Base-by-base conservation (phyloP, 2,888 invertebrate genomes). In the Junonia oenone region DNA sequence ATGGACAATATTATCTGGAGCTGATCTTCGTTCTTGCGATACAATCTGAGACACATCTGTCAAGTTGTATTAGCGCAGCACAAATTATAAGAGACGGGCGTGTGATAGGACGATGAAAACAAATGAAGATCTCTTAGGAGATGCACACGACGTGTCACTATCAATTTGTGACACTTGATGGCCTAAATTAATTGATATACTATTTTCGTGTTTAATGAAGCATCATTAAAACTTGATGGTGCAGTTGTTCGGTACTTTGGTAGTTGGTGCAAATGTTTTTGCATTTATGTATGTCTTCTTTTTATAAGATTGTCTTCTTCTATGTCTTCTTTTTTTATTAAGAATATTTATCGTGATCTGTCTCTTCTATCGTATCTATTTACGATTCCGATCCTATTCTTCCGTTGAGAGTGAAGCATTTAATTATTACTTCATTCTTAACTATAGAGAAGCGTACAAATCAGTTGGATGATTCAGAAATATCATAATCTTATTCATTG, bases 1-100 rank as follows among this genome's bases (percentile, higher is more conserved):
- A 68, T 66, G 67, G 62, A 65, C 65, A 66, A 66, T 59, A 62
- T 68, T 72, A 72, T 69, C 70, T 65, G 56, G 48, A 59, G 15
- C 38, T 22, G 53, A 54, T 54, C 69, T 63, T 58, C 58, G 60
- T 56, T 53, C 59, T 40, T 13, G 43, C 43, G 71, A 73, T 73
- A 67, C 56, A 53, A 72, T 71, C 72, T 65, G 65, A 65, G 54
- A 54, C 63, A 66, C 66, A 71, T 70, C 67, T 69, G 70, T 72
- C 72, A 69, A 63, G 64, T 63, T 62, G 58, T 58, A 65, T 65
- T 65, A 62, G 54, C 43, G 58, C 46, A 53, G 50, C 49, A 43
- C 15, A 48, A 43, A 13, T n/a, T 54, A 22, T 22, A 37, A 56
- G 57, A 46, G 51, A 53, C 38, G 29, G 40, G 56, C 22, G 14